Conservation (phyloP, 2,113 vertebrate genomes). For the Callocephalon fimbriatum region DNA sequence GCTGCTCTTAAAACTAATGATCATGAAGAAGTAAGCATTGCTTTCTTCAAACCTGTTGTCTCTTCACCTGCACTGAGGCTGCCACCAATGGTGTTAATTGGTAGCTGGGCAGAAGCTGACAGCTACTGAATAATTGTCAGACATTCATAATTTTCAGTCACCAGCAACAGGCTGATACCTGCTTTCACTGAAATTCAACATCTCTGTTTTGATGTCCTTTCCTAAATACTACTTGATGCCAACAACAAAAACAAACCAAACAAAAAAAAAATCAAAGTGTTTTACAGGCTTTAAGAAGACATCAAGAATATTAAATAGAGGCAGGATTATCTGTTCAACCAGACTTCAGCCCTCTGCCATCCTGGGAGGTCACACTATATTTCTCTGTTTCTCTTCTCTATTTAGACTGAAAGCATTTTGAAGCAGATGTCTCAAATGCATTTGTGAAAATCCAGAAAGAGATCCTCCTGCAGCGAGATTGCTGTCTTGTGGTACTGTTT, state of each 20-base stretch:
- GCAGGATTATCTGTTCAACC: background rate
- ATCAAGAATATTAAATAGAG: background rate
- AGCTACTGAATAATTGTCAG: background rate
- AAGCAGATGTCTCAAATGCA: constrained; percentile 14
- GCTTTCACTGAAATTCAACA: background rate
- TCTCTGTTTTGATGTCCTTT: background rate
- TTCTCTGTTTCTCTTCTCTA: background rate
- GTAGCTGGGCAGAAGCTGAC: background rate
- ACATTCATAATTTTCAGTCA: background rate
- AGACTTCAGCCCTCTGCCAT: background rate
- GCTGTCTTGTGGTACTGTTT: background rate
- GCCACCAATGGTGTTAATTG: background rate
- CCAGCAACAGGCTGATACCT: background rate
- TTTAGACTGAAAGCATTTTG: constrained; percentile 2
- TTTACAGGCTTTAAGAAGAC: background rate
- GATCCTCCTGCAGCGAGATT: background rate
- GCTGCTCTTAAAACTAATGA: background rate
- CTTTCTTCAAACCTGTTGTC: background rate
- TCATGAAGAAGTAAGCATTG: background rate
- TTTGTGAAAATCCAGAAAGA: background rate
- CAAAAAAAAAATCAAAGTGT: background rate
- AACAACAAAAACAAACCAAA: background rate
- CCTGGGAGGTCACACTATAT: background rate
- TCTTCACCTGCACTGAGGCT: background rate
- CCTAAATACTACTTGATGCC: background rate